Evolutionary conservation across 1,140 invertebrate genomes (phyloP).

Genomic region (Conus ventricosus): DNA sequence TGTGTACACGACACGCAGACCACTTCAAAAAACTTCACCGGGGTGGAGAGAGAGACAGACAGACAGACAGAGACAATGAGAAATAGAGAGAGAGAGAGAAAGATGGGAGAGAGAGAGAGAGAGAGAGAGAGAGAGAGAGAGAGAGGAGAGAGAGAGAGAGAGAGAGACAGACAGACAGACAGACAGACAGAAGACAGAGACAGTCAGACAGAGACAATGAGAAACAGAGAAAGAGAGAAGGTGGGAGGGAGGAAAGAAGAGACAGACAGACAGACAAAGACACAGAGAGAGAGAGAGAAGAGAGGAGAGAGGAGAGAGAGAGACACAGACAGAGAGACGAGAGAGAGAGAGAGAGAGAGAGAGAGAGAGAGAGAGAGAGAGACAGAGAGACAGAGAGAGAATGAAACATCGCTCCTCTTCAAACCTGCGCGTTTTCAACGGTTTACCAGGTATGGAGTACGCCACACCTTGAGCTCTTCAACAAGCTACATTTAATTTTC

Average conservation of each 20-base stretch:
- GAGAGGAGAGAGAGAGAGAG: not conserved
- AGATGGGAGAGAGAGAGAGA: conserved; percentile 20
- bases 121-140: not conserved
- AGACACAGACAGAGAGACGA: not conserved
- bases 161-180: not conserved
- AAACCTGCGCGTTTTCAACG: too few species aligned
- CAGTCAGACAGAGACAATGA: too few species aligned
- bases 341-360: not conserved
- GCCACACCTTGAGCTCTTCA: too few species aligned
- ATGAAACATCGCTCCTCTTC: too few species aligned
- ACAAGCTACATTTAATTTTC: too few species aligned
- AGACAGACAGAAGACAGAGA: not conserved
- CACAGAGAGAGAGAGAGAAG: not conserved
- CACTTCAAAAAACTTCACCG: too few species aligned
- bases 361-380: conserved; percentile 21
- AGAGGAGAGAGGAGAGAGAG: not conserved
- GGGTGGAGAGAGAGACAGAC: too few species aligned
- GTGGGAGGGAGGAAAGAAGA: too few species aligned
- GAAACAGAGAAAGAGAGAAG: not conserved
- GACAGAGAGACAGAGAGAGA: too few species aligned
- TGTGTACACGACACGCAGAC: too few species aligned
- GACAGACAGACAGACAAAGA: not conserved
- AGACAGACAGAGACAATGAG: not conserved
- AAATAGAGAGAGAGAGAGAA: not conserved
- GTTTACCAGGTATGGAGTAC: too few species aligned